Evolutionary conservation across 37 sponge, comb jelly and placozoan species (phyloP).

Genomic region (Chondrosia reniformis): DNA sequence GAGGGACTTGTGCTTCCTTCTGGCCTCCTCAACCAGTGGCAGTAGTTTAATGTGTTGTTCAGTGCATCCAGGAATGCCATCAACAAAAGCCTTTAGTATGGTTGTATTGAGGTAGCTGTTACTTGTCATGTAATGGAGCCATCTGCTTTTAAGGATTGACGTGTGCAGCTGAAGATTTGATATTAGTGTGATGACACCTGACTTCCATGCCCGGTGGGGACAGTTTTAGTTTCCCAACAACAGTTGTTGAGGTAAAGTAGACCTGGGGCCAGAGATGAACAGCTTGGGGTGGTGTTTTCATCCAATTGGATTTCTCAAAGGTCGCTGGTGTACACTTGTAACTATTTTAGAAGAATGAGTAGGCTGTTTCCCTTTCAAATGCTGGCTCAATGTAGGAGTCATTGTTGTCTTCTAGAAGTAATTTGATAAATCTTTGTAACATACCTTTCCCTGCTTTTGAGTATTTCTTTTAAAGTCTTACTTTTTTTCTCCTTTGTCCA

Average conservation of each 20-base stretch:
- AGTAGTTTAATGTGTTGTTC: conserved; percentile 27
- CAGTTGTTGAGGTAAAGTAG: background rate
- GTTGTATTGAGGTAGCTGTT: conserved; percentile 23
- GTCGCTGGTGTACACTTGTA: background rate
- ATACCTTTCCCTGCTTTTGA: background rate
- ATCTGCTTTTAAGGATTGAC: background rate
- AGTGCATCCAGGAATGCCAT: conserved; percentile 23
- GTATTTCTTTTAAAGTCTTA: background rate
- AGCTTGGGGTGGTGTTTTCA: background rate
- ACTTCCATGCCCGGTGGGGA: conserved; percentile 6
- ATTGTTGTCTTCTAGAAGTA: background rate
- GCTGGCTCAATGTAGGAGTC: background rate
- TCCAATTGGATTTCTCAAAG: background rate
- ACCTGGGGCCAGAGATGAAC: background rate
- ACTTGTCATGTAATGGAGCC: conserved; percentile 4
- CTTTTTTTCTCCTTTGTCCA: background rate
- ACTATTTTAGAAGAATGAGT: background rate
- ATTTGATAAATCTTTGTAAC: background rate
- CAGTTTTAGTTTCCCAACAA: conserved; percentile 4
- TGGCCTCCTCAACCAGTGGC: background rate
- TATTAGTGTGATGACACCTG: background rate
- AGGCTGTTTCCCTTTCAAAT: background rate
- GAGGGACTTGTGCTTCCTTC: conserved; percentile 18
- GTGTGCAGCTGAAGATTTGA: background rate
- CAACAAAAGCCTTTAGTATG: conserved; percentile 9